Evolutionary conservation across 2,113 vertebrate genomes (phyloP).

Genomic region (Irena cyanogastra): DNA sequence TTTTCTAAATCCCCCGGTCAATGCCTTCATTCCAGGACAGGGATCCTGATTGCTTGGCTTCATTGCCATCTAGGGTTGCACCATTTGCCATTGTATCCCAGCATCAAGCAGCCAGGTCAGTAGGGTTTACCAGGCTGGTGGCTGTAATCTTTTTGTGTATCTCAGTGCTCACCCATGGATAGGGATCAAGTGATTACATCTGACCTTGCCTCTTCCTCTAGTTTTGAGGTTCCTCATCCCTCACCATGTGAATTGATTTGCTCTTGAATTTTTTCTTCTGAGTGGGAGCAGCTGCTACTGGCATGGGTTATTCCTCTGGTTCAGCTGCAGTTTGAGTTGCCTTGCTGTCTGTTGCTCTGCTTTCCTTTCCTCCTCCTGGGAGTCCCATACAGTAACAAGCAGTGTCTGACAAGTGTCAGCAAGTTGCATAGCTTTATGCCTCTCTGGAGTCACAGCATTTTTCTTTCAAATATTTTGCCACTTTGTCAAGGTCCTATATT

Average conservation of each 20-base stretch:
- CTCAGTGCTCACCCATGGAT: background rate
- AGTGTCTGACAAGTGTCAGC: background rate
- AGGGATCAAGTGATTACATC: background rate
- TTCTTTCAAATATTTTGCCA: background rate
- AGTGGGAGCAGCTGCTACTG: background rate
- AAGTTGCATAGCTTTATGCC: accelerated
- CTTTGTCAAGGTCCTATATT: background rate
- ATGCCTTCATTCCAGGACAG: background rate
- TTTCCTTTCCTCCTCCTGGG: background rate
- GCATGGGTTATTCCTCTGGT: too few relatives aligned
- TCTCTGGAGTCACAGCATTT: background rate
- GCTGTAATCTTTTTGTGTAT: background rate
- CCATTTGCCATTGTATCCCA: background rate
- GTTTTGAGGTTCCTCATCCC: background rate
- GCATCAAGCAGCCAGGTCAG: too few relatives aligned
- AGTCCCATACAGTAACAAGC: background rate
- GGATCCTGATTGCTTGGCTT: background rate
- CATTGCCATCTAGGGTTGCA: background rate
- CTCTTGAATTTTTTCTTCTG: background rate
- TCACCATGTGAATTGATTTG: background rate
- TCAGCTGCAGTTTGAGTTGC: background rate
- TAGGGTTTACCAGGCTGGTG: background rate
- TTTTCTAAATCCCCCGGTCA: background rate
- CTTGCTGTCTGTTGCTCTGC: background rate
- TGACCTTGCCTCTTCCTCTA: background rate